These are phyloP conservation scores for Cyclopterus lumpus DNA, from an alignment of 2,797 vertebrate species.

Conservation along the genomic window DNA sequence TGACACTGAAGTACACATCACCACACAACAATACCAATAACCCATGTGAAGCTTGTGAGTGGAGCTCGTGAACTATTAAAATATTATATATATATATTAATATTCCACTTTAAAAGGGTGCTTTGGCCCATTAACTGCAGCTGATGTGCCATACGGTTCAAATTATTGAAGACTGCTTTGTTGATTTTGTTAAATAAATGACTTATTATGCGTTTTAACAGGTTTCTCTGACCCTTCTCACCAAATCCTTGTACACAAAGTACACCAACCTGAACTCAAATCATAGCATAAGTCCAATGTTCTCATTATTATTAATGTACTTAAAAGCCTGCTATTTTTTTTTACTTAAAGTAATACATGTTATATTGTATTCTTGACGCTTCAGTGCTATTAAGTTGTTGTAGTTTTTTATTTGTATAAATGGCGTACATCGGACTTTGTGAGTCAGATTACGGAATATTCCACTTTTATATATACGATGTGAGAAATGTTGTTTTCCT, in stretches of 20 bases:
- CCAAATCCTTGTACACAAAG: neutral
- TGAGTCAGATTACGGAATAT: neutral
- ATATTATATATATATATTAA: too few species aligned
- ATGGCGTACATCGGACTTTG: neutral
- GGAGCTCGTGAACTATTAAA: constrained; percentile 1
- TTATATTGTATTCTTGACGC: too few species aligned
- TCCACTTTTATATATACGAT: neutral
- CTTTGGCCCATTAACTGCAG: too few species aligned
- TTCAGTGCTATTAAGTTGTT: neutral
- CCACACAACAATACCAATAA: neutral
- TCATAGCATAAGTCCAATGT: neutral
- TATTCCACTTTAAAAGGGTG: neutral
- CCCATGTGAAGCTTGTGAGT: neutral
- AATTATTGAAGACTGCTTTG: too few species aligned
- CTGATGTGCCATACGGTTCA: too few species aligned
- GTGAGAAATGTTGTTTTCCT: constrained; percentile 18
- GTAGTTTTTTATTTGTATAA: neutral
- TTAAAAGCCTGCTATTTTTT: neutral
- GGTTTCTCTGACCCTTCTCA: neutral
- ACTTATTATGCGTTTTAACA: too few species aligned
- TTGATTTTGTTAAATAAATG: too few species aligned
- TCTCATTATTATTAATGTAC: neutral
- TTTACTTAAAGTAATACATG: too few species aligned
- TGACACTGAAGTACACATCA: neutral
- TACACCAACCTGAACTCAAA: neutral